Evolutionary conservation across 23 tunicate genomes (phyloP), one percentile per base, ranked within the genome.

Genomic region (Trididemnum miniatum): DNA sequence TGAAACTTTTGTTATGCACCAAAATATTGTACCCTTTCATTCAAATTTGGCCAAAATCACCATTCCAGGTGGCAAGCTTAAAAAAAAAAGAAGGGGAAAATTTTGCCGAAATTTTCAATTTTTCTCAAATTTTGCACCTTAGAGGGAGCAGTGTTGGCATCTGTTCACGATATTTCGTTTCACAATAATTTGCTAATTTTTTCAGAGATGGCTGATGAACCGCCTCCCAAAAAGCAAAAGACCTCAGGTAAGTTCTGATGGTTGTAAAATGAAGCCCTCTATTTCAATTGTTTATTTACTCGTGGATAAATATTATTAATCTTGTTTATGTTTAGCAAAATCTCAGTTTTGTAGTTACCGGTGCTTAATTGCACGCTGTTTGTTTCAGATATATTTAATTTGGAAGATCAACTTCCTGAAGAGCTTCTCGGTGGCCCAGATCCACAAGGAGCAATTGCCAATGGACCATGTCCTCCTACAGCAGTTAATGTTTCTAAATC

Each of bases 361-460:
- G 15, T 15, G 15, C 54, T 44, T 67, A 67, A 31, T 67, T 5
- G 3, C 4, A 32, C 44, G 1, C 34, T 1, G 27, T 31, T 62
- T 77, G 71, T 83, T 82, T 35, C 72, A 85, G 96, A 90, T 64
- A 62, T 85, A 23, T 91, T 81, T 34, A 75, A 66, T 29, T 77
- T 91, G 84, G 97, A 91, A 82, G 50, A 85, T 37, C 79, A 81
- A 62, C 82, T 91, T 18, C 97, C 97, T 7, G 97, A 91, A 36
- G 97, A 91, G 52, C 81, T 91, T 3, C 73, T 85, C 44, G 82
- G 66, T 81, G 91, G 76, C 18, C 1, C 84, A n/a, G 78, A 82
- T n/a, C 26, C 75, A 22, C 67, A 52, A 75, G 34, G 69, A 38
- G 25, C 80, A 1, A 37, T 77, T 34, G 34, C 65, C 31, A 89